Percentiles rank a stretch among this genome's conserved stretches.
Evolutionary conservation across 1,140 invertebrate genomes (phyloP).

Genomic region (Brachionus rotundiformis): DNA sequence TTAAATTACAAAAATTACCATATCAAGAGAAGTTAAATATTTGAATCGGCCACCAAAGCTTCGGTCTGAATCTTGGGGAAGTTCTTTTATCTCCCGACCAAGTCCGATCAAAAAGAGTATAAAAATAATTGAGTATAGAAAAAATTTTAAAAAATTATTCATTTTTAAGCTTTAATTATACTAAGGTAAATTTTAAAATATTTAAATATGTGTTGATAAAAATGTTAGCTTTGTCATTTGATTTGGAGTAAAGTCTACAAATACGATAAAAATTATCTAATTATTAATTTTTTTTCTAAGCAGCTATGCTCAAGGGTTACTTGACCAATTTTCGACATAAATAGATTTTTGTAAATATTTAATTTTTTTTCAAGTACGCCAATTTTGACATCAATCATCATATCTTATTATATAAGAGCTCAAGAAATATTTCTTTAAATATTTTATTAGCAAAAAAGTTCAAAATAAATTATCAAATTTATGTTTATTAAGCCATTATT

Average conservation of each 20-base stretch:
- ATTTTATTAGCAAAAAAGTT: too few species aligned
- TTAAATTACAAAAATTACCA: not conserved
- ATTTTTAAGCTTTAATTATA: not conserved
- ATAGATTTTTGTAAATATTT: not conserved
- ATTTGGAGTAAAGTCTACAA: not conserved
- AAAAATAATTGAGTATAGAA: not conserved
- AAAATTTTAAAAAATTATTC: constrained; percentile 18
- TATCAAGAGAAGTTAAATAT: constrained; percentile 34
- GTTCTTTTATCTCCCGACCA: not conserved
- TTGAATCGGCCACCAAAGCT: constrained; percentile 29
- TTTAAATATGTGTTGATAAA: not conserved
- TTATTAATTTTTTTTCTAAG: not conserved
- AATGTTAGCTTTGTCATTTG: not conserved
- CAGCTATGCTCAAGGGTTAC: not conserved
- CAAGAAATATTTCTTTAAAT: too few species aligned
- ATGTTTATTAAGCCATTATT: too few species aligned
- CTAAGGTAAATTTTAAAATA: not conserved
- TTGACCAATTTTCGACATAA: not conserved
- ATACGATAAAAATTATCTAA: not conserved
- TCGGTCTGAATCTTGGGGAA: not conserved
- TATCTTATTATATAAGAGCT: too few species aligned
- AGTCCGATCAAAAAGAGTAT: not conserved
- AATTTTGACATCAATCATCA: too few species aligned
- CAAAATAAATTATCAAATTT: too few species aligned
- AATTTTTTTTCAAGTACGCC: not conserved